Conservation (phyloP, 2,797 vertebrate genomes). For the Prunella strophiata region DNA sequence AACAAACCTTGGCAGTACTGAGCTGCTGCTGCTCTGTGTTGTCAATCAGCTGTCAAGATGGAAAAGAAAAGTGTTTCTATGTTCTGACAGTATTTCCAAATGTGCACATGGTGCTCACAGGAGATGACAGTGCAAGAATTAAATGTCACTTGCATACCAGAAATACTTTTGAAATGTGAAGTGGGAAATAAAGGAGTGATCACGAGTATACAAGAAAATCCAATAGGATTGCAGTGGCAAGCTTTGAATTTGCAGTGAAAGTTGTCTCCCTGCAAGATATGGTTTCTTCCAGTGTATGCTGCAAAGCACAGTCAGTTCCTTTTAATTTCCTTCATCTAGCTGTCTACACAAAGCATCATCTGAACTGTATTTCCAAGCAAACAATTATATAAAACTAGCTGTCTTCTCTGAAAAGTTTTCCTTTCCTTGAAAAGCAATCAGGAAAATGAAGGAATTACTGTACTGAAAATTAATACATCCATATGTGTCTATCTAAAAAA, state of each 20-base stretch:
- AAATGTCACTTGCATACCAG: background rate
- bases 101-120: background rate
- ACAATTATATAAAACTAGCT: background rate
- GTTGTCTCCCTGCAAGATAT: background rate
- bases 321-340: background rate
- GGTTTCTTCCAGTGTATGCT: background rate
- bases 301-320: background rate
- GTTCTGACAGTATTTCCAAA: background rate
- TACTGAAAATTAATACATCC: background rate
- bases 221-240: background rate
- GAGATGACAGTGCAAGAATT: background rate
- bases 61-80: background rate
- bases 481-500: background rate
- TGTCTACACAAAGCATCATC: background rate
- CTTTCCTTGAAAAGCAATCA: background rate
- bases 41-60: background rate
- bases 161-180: background rate
- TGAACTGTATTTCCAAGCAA: background rate
- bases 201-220: background rate
- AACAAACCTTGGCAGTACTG: background rate
- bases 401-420: background rate
- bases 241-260: background rate
- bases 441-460: background rate
- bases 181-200: background rate
- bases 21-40: background rate